phyloP scores from a whole-genome alignment of 1,140 invertebrate genomes.

The Glossosoma conforme region DNA sequence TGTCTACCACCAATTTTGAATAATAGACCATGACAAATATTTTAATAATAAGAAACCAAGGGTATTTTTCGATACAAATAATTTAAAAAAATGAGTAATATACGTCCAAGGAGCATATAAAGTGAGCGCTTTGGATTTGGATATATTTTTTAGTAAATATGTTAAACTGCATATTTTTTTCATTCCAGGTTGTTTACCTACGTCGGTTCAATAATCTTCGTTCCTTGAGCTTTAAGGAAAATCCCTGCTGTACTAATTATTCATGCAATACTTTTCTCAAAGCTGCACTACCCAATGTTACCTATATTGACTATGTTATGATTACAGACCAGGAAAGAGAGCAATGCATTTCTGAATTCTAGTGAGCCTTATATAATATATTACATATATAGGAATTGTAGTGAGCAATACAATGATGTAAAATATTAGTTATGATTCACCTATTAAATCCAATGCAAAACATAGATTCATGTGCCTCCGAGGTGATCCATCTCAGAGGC shows the following conservation, averaged over 20 bases:
- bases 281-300: constrained; percentile 68
- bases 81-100: too few relatives aligned
- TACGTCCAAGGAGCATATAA: too few relatives aligned
- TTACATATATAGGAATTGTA: not conserved
- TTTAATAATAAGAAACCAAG: too few relatives aligned
- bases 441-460: too few relatives aligned
- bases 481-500: too few relatives aligned
- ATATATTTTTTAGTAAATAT: constrained; percentile 6
- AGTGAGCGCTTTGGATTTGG: too few relatives aligned
- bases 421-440: too few relatives aligned
- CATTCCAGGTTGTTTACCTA: constrained; percentile 68
- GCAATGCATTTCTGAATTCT: constrained; percentile 50
- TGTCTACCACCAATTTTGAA: too few relatives aligned
- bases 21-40: too few relatives aligned
- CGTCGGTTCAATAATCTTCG: constrained; percentile 67
- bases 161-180: constrained; percentile 1
- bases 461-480: too few relatives aligned
- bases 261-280: constrained; percentile 60
- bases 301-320: constrained; percentile 75
- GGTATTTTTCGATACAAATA: too few relatives aligned
- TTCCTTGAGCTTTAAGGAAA: constrained; percentile 74
- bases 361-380: constrained; percentile 39
- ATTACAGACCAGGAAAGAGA: constrained; percentile 57
- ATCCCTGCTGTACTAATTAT: constrained; percentile 64
- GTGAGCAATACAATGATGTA: too few relatives aligned